phyloP scores from a whole-genome alignment of 2,113 vertebrate genomes.

The Sprattus sprattus region DNA sequence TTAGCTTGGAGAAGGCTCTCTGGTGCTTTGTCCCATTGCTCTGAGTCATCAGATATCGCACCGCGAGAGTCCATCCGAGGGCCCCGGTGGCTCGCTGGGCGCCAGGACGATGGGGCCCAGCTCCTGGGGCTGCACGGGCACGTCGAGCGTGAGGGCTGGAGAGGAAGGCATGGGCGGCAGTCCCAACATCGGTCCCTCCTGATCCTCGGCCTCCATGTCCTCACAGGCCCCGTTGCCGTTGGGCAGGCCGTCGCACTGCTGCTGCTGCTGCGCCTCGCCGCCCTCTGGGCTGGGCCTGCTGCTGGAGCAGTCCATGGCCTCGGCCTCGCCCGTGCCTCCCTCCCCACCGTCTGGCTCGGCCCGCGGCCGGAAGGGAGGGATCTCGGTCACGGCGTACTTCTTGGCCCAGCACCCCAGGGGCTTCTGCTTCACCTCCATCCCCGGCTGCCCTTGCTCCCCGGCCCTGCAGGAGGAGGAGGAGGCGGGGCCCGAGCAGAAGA shows the following conservation, averaged over 20 bases:
- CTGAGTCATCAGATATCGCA: constrained; percentile 66
- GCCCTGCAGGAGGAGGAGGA: constrained; percentile 62
- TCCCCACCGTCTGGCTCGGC: constrained; percentile 51
- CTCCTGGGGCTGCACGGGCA: constrained; percentile 50
- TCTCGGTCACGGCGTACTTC: constrained; percentile 85
- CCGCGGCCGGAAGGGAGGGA: constrained; percentile 83
- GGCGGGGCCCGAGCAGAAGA: constrained; percentile 63
- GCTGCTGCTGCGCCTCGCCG: constrained; percentile 33
- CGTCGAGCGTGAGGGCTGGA: constrained; percentile 54
- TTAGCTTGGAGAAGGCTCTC: not conserved
- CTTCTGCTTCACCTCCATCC: constrained; percentile 73
- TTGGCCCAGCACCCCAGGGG: constrained; percentile 75
- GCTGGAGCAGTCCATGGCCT: constrained; percentile 90
- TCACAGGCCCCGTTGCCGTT: constrained; percentile 58
- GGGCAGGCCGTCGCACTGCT: constrained; percentile 31
- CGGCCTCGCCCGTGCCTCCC: constrained; percentile 58
- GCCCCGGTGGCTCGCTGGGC: constrained; percentile 56
- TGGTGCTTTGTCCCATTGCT: constrained; percentile 22
- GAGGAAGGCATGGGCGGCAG: not conserved
- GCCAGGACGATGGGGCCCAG: constrained; percentile 58
- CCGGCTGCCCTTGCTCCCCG: constrained; percentile 61
- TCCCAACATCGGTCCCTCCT: constrained; percentile 67
- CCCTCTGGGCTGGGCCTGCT: constrained; percentile 68
- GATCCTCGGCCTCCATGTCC: constrained; percentile 74
- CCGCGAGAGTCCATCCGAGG: constrained; percentile 55